Evolutionary conservation across 2,888 invertebrate species (phyloP).

Genomic region (Acanthosepion pharaonis): DNA sequence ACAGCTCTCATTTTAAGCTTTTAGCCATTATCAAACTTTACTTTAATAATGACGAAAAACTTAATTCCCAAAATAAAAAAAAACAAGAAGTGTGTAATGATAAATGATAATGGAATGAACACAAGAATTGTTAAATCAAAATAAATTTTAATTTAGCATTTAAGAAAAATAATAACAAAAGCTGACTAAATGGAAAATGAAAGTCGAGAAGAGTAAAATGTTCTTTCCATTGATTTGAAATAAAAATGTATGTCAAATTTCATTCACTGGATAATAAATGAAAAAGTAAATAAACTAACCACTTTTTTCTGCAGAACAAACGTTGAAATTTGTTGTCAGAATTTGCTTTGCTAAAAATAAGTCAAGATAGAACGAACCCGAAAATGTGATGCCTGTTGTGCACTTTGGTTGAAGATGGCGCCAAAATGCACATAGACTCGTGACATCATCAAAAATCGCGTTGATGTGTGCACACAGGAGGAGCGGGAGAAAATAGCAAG

Average conservation of each 20-base stretch:
- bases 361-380: not conserved
- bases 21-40: no score
- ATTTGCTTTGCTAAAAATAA: not conserved
- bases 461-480: no score
- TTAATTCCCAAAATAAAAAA: no score
- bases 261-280: not conserved
- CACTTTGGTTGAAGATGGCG: slow-evolving; percentile 16
- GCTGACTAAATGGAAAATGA: not conserved
- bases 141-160: not conserved
- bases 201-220: not conserved
- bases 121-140: no score
- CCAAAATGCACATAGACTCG: not conserved
- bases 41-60: no score
- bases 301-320: slow-evolving; percentile 17
- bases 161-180: not conserved
- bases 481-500: not conserved
- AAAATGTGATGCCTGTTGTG: not conserved
- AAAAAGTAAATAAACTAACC: slow-evolving; percentile 6
- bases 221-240: not conserved
- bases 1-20: no score
- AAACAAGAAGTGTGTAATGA: no score
- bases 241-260: not conserved
- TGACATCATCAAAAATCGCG: slow-evolving; percentile 39
- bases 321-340: not conserved
- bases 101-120: no score